Evolutionary conservation across 2,888 invertebrate genomes (phyloP), one percentile per base, ranked within the genome.

Genomic region (Nomada fucata): DNA sequence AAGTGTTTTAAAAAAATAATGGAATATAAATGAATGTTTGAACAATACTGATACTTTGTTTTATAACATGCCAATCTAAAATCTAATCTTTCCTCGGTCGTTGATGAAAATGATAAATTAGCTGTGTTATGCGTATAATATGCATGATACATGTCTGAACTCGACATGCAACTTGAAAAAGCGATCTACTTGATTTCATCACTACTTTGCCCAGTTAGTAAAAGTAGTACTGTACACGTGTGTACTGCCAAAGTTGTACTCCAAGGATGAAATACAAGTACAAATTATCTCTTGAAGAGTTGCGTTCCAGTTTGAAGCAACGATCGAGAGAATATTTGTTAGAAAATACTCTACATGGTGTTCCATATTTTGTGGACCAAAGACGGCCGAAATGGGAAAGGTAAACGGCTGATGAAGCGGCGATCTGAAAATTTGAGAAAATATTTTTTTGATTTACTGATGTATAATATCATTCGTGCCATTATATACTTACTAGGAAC

Each of bases 351-450:
- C 94, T 97, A 53, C 97, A 97, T 91, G 97, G 97, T 20, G 96
- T 97, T 0, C 95, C 96, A 36, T 97, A 97, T 89, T 97, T 97
- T 73, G 96, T 97, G 2, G 97, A 97, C 92, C 95, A 95, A 81
- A 96, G 96, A 26, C 94, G 97, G 64, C 97, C 97, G 2, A 95
- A 96, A 92, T 96, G 96, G 91, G 97, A 97, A 94, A 97, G 96
- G 97, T 97, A 67, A 60, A 11, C 7, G 60, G 18, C 23, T 42
- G 29, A 60, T 70, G 44, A 0, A 20, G 18, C 36, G 23, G 15
- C 29, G 53, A 50, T 18, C 15, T 29, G 3, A 5, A 18, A 23
- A 26, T 26, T 26, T 26, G 26, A 26, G 26, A 26, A 7, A 10
- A n/a, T 5, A n/a, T 4, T 53, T 18, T 20, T n/a, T 20, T 52